A percentile compares a stretch with the other conserved stretches of the same genome.
These are phyloP conservation scores for Linnaemya tessellans DNA, from an alignment of 2,888 invertebrate genomes.

Conservation along the genomic window DNA sequence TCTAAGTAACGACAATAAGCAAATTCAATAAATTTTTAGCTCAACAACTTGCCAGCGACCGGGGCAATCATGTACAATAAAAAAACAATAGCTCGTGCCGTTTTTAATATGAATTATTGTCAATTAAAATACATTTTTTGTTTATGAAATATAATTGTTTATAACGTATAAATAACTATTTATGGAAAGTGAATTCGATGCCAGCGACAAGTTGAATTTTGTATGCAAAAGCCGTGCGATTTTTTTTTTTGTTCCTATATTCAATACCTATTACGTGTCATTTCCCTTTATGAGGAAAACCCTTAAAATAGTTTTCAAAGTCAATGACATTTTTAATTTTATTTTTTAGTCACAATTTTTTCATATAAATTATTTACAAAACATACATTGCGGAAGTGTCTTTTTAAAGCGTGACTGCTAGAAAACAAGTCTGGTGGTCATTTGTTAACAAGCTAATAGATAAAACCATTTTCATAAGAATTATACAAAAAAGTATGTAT, in stretches of 20 bases:
- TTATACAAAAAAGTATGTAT: not conserved
- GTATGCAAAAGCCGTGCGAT: not conserved
- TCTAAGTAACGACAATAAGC: too few species aligned
- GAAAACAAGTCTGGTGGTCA: conserved; percentile 15
- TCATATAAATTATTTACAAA: conserved; percentile 5
- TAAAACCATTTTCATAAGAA: conserved; percentile 2
- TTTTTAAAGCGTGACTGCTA: conserved; percentile 28
- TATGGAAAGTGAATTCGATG: too few species aligned
- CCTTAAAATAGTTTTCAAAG: conserved; percentile 6
- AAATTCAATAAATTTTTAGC: too few species aligned
- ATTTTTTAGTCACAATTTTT: conserved; percentile 2
- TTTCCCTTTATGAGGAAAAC: conserved; percentile 13
- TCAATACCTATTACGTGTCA: too few species aligned
- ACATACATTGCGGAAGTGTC: conserved; percentile 41
- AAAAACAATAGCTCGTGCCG: too few species aligned
- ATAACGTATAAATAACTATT: too few species aligned
- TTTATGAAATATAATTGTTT: not conserved
- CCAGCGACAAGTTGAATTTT: not conserved
- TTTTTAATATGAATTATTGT: too few species aligned
- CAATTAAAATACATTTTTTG: too few species aligned
- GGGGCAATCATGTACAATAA: too few species aligned
- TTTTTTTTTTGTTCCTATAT: not conserved
- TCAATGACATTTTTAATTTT: conserved; percentile 52
- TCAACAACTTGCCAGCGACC: too few species aligned
- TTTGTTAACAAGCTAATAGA: not conserved